A percentile compares a stretch with the other conserved stretches of the same genome.
Conservation (phyloP, 2,113 vertebrate genomes). For the Aegotheles bennettii region DNA sequence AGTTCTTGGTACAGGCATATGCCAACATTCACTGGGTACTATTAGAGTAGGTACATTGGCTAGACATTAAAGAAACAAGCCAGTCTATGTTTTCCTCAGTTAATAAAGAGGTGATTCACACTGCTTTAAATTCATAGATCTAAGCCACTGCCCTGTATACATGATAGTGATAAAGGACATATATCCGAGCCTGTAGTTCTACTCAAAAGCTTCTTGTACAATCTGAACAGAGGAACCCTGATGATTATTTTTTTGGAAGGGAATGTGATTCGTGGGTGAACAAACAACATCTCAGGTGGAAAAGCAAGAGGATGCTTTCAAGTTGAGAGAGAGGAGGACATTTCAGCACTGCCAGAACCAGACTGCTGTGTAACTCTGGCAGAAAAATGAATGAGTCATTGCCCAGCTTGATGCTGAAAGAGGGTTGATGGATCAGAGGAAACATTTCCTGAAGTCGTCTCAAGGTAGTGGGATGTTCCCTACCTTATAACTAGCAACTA, state of each 20-base stretch:
- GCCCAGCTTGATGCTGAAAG: not conserved
- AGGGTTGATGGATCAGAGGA: not conserved
- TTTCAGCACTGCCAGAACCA: not conserved
- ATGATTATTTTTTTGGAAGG: not conserved
- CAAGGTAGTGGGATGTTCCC: not conserved
- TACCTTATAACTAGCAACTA: not conserved
- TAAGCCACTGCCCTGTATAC: not conserved
- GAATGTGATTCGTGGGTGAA: not conserved
- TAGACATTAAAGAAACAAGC: not conserved
- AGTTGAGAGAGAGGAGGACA: not conserved
- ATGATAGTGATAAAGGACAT: not conserved
- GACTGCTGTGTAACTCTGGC: not conserved
- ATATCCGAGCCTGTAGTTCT: not conserved
- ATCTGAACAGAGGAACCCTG: not conserved
- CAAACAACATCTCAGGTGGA: rapidly evolving
- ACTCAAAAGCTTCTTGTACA: rapidly evolving
- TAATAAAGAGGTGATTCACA: not conserved
- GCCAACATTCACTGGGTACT: slow-evolving; percentile 1
- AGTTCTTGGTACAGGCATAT: not conserved
- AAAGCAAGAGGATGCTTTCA: not conserved
- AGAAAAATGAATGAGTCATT: not conserved
- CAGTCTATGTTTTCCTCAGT: not conserved
- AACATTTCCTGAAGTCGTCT: not conserved
- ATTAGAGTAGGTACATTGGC: not conserved
- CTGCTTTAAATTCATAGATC: not conserved